Conservation (phyloP, 2,888 invertebrate genomes). For the Halocaridina rubra region DNA sequence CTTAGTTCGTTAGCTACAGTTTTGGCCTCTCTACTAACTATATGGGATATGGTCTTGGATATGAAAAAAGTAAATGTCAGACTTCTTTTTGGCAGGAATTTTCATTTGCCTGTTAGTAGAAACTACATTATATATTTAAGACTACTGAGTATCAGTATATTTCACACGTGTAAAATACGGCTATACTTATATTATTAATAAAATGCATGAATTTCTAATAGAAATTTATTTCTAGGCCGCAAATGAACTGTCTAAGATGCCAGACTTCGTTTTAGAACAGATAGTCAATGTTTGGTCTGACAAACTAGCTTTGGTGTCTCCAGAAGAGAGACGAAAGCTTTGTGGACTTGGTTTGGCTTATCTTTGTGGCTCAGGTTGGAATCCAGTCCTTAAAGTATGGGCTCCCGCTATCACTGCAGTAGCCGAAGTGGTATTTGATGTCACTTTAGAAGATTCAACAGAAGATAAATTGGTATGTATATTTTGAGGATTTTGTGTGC, state of each 20-base stretch:
- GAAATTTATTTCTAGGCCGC: conserved; percentile 66
- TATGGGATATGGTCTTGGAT: no score
- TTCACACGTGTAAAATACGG: no score
- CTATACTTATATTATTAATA: no score
- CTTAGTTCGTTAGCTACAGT: no score
- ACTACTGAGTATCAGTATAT: no score
- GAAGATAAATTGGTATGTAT: conserved; percentile 55
- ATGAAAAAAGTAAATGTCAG: no score
- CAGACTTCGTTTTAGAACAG: conserved; percentile 76
- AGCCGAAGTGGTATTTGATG: conserved; percentile 65
- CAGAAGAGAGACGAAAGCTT: conserved; percentile 85
- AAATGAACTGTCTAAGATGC: conserved; percentile 65
- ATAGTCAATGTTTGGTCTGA: conserved; percentile 79
- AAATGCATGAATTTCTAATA: no score
- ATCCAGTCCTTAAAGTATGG: conserved; percentile 54
- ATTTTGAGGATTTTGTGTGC: no score
- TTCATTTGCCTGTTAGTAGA: no score
- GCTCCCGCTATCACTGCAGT: conserved; percentile 64
- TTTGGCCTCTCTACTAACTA: no score
- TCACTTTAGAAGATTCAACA: conserved; percentile 51
- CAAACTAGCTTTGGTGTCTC: conserved; percentile 82
- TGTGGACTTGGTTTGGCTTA: conserved; percentile 75
- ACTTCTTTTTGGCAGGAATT: no score
- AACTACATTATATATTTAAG: no score
- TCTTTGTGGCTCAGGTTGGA: conserved; percentile 51